These are phyloP conservation scores for Drosophila kurseongensis DNA, from an alignment of 1,140 invertebrate species.

Conservation along the genomic window DNA sequence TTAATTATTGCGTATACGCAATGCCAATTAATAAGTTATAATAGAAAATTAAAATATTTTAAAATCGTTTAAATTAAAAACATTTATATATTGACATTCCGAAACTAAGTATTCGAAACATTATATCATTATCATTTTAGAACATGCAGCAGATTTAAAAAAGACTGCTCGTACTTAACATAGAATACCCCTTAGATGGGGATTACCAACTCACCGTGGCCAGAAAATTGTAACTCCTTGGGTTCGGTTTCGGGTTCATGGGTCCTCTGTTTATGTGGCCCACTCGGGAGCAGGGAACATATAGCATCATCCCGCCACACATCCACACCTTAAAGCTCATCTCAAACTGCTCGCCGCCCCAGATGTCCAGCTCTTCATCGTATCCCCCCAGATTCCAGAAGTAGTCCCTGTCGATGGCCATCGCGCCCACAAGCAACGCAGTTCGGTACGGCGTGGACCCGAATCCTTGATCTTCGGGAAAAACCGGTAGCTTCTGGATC, in stretches of 20 bases:
- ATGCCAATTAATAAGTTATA: too few relatives aligned
- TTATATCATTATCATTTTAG: too few relatives aligned
- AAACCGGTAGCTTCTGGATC: slow-evolving; percentile 91
- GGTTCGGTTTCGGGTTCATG: slow-evolving; percentile 93
- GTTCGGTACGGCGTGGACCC: slow-evolving; percentile 91
- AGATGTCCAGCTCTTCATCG: slow-evolving; percentile 94
- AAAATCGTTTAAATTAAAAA: too few relatives aligned
- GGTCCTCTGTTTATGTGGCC: slow-evolving; percentile 90
- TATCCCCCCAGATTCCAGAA: slow-evolving; percentile 99
- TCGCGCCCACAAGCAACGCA: slow-evolving; percentile 96
- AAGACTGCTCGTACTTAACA: too few relatives aligned
- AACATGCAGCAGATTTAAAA: too few relatives aligned
- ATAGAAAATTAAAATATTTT: background rate
- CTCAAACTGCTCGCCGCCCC: slow-evolving; percentile 99
- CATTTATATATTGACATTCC: too few relatives aligned
- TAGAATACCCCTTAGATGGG: background rate
- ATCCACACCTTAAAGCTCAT: slow-evolving; percentile 98
- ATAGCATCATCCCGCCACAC: slow-evolving; percentile 95
- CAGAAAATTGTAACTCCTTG: slow-evolving; percentile 86
- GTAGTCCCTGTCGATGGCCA: slow-evolving; percentile 95
- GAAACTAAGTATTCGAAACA: too few relatives aligned
- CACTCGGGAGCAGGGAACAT: slow-evolving; percentile 96
- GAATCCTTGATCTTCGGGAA: slow-evolving; percentile 88
- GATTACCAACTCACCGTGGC: slow-evolving; percentile 41
- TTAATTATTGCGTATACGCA: background rate